Conservation (phyloP, 2,888 invertebrate genomes). For the Neoaliturus tenellus region DNA sequence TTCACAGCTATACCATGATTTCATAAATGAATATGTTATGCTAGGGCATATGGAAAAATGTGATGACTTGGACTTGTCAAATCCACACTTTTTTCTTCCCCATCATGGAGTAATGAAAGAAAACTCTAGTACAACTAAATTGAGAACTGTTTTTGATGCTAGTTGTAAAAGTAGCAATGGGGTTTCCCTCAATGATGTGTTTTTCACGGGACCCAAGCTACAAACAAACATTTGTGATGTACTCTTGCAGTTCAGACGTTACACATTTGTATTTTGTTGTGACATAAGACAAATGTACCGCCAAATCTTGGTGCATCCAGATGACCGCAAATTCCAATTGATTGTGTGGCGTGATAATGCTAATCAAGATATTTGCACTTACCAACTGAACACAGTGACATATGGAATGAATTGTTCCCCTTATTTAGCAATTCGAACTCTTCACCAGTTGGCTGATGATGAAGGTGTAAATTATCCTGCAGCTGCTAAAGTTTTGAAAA, state of each 20-base stretch:
- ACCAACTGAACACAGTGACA: no score
- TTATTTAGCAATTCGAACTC: not conserved
- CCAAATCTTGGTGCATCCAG: no score
- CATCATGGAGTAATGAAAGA: not conserved
- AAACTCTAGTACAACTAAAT: not conserved
- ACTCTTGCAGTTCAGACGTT: no score
- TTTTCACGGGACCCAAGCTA: no score
- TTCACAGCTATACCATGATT: not conserved
- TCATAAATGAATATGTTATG: not conserved
- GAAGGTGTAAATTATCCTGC: not conserved
- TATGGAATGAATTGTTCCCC: not conserved
- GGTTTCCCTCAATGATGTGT: no score
- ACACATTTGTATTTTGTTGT: no score
- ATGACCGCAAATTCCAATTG: no score
- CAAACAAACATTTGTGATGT: no score
- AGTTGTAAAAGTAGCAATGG: not conserved
- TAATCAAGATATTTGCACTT: no score
- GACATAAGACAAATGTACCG: no score
- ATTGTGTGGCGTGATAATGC: no score
- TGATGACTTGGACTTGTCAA: not conserved
- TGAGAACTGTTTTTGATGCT: not conserved
- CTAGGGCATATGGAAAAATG: conserved; percentile 22
- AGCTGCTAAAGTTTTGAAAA: not conserved
- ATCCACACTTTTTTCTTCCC: not conserved
- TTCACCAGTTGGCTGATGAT: not conserved